These are phyloP conservation scores for Scaptomyza graminum DNA, from an alignment of 1,140 invertebrate genomes.

Conservation along the genomic window DNA sequence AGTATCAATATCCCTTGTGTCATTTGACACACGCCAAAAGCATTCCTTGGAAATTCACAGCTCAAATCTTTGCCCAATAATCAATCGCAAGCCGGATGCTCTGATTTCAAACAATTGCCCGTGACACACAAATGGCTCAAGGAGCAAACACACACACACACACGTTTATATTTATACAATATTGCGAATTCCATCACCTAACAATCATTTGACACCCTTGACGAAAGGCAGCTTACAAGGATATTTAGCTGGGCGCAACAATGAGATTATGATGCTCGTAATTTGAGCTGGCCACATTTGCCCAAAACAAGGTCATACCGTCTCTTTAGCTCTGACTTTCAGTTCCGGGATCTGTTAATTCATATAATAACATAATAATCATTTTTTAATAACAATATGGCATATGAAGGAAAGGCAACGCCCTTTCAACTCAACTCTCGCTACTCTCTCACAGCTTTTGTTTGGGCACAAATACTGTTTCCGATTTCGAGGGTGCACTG, in stretches of 20 bases:
- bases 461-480: constrained; percentile 73
- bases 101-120: constrained; percentile 73
- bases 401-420: constrained; percentile 39
- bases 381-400: constrained; percentile 56
- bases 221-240: constrained; percentile 29
- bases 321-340: constrained; percentile 53
- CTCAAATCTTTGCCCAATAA: constrained; percentile 29
- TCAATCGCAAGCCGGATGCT: constrained; percentile 53
- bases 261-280: constrained; percentile 48
- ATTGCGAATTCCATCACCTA: constrained; percentile 66
- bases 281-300: constrained; percentile 56
- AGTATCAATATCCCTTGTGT: constrained; percentile 34
- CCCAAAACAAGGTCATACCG: constrained; percentile 32
- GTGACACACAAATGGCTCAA: constrained; percentile 39
- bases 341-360: constrained; percentile 49
- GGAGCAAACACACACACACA: constrained; percentile 24
- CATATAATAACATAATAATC: constrained; percentile 57
- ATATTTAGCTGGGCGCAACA: constrained; percentile 57
- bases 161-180: constrained; percentile 64
- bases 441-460: constrained; percentile 52
- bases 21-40: constrained; percentile 65
- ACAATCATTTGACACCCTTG: constrained; percentile 64
- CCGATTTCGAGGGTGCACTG: constrained; percentile 46
- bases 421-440: neutral
- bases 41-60: constrained; percentile 29